Evolutionary conservation across 2,113 vertebrate genomes (phyloP), one percentile per base, ranked within the genome.

Genomic region (Gobiocypris rarus): DNA sequence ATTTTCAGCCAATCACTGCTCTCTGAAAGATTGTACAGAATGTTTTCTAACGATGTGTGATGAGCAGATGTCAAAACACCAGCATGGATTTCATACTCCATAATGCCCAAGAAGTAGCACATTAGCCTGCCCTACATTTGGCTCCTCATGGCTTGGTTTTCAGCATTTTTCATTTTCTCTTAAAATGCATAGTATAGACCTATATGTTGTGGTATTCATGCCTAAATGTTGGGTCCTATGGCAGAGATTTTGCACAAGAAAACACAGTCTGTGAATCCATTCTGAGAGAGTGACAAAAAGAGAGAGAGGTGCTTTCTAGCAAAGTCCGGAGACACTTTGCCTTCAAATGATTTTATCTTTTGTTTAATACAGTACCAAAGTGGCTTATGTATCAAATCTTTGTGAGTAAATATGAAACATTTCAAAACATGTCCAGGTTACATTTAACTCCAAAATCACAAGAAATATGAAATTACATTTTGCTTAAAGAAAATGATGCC

Each of bases 101-200:
- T 78, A 61, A 61, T 78, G 54, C 54, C 54, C 54, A 31, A 15
- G 38, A 43, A 24, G 22, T 41, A 43, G 13, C 11, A 17, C 11
- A 61, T 24, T 34, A 59, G 28, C 54, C 54, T 34, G n/a, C 38
- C 26, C 19, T 43, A 26, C 75, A 43, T 78, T 75, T 75, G 74
- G 28, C 75, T 78, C 34, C 10, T n/a, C 43, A 54, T 76, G 83
- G 73, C 77, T 87, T 84, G 10, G 28, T 61, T 26, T 86, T 76
- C 31, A 24, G 41, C 76, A 71, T 70, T 80, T 76, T 58, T 45
- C 83, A 84, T 82, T 34, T 48, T 78, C 54, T 87, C 43, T 52
- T 84, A 73, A 76, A 85, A 87, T 87, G 86, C 86, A 87, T 87
- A 87, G 86, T 74, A 65, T 77, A 76, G 70, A 74, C n/a, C n/a